phyloP scores from a whole-genome alignment of 2,797 vertebrate species.

The Podarcis lilfordi region DNA sequence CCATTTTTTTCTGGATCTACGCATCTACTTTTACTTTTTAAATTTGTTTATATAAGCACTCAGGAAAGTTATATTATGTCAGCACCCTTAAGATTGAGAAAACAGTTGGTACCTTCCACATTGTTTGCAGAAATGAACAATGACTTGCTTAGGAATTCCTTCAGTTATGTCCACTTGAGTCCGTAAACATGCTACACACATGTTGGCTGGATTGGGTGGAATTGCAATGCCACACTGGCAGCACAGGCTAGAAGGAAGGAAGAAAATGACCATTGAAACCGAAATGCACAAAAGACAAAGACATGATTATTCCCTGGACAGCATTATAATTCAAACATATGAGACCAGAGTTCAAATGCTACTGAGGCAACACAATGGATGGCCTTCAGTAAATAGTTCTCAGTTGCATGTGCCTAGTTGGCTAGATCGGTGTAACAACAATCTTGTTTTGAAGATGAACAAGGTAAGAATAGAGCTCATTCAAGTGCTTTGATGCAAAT shows the following conservation, averaged over 20 bases:
- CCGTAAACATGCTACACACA: conserved; percentile 93
- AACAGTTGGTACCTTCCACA: conserved; percentile 87
- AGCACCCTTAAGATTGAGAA: background rate
- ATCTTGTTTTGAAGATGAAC: background rate
- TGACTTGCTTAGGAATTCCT: conserved; percentile 95
- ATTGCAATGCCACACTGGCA: conserved; percentile 93
- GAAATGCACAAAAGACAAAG: background rate
- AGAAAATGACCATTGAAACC: background rate
- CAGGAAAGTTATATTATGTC: background rate
- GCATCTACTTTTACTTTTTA: background rate
- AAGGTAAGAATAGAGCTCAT: background rate
- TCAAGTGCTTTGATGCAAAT: background rate
- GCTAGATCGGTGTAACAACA: background rate
- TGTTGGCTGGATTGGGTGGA: conserved; percentile 94
- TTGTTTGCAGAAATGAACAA: conserved; percentile 94
- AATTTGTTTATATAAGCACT: background rate
- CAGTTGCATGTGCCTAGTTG: background rate
- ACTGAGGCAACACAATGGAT: background rate
- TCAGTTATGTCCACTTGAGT: conserved; percentile 96
- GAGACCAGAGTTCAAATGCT: background rate
- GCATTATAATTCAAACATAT: background rate
- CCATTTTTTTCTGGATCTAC: too few species aligned
- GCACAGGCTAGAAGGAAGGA: conserved; percentile 84
- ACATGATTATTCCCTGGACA: background rate
- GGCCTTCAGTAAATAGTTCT: background rate